These are phyloP conservation scores for Anagyrus pseudococci DNA, from an alignment of 2,888 invertebrate genomes.

Conservation along the genomic window DNA sequence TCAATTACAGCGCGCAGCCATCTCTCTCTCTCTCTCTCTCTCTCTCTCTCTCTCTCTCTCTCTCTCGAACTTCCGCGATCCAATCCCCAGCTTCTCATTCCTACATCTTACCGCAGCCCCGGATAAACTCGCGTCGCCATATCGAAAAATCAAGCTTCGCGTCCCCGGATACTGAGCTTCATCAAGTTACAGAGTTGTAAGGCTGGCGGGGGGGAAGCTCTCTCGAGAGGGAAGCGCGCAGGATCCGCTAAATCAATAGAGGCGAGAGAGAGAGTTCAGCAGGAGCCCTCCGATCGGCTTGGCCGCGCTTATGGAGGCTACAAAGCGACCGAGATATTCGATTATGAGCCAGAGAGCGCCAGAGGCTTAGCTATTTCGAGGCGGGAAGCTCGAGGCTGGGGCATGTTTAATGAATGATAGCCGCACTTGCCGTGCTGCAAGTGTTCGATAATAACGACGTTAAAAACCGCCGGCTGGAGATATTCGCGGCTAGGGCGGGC, in stretches of 20 bases:
- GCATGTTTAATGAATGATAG: constrained; percentile 12
- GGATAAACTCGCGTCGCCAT: neutral
- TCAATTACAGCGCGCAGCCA: constrained; percentile 15
- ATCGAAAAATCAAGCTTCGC: too few species aligned
- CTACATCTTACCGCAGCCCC: constrained; percentile 11
- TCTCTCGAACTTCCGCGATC: too few species aligned
- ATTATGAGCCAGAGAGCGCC: constrained; percentile 7
- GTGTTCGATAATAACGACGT: too few species aligned
- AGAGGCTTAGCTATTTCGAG: constrained; percentile 22
- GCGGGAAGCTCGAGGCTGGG: constrained; percentile 22
- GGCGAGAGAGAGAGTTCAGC: neutral
- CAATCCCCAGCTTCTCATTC: too few species aligned
- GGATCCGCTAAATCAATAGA: constrained; percentile 33
- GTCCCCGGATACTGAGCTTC: neutral
- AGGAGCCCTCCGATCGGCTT: neutral
- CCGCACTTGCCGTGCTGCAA: too few species aligned
- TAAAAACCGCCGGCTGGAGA: too few species aligned
- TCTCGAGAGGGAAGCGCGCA: too few species aligned
- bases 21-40: neutral
- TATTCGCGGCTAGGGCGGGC: too few species aligned
- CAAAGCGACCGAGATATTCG: constrained; percentile 33
- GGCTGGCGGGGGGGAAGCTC: neutral
- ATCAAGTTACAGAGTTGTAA: constrained; percentile 32
- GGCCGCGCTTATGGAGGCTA: constrained; percentile 1
- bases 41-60: too few species aligned